Evolutionary conservation across 2,113 vertebrate species (phyloP).

Genomic region (Trochalopteron elliotii): DNA sequence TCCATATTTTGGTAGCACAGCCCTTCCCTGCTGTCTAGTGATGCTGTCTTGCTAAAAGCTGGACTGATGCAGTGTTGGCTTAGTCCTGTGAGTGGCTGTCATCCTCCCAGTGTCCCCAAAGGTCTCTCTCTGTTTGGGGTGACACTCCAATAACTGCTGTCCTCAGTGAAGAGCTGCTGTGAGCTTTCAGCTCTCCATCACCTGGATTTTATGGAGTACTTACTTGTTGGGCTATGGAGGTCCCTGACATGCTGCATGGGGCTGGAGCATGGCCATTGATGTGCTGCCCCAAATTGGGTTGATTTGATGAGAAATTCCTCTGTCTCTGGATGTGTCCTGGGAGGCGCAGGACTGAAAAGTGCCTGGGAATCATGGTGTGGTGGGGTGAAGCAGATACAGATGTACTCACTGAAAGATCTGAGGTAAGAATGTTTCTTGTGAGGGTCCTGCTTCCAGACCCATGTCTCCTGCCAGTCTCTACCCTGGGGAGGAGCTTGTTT

Average conservation of each 20-base stretch:
- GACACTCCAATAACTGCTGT: background rate
- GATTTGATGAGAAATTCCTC: background rate
- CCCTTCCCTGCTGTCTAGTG: background rate
- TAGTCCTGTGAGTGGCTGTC: background rate
- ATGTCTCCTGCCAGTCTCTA: background rate
- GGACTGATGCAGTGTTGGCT: background rate
- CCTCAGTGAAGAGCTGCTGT: background rate
- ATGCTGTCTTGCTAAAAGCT: background rate
- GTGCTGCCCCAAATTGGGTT: background rate
- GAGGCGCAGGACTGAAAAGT: background rate
- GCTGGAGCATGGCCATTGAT: background rate
- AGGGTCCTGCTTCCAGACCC: background rate
- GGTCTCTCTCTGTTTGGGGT: background rate
- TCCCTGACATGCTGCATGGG: rapidly evolving
- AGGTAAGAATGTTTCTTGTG: background rate
- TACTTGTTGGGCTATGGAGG: background rate
- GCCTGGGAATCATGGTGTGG: rapidly evolving
- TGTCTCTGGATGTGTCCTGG: background rate
- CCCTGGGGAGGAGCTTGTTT: rapidly evolving
- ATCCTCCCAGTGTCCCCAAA: background rate
- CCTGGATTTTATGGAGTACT: background rate
- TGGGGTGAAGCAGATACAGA: background rate
- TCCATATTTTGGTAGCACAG: background rate
- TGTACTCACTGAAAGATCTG: background rate
- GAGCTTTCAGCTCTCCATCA: background rate